Evolutionary conservation across 1,140 invertebrate species (phyloP).

Genomic region (Lasioglossum baleicum): DNA sequence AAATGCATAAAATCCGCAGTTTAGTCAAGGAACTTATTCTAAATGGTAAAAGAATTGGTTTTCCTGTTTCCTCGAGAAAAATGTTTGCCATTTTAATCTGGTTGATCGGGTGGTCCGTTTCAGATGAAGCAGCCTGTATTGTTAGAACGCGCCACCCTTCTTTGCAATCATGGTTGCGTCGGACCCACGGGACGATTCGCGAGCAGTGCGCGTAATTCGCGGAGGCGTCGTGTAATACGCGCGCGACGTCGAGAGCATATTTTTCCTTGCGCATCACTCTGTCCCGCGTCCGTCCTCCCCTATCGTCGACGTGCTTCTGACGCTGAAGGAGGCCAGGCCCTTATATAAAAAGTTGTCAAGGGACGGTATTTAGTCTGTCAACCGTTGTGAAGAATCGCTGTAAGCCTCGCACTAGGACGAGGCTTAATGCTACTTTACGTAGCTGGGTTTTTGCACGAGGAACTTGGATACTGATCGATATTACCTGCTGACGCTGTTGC

Average conservation of each 20-base stretch:
- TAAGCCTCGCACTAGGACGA: constrained; percentile 12
- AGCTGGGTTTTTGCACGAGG: not conserved
- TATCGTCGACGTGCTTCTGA: constrained; percentile 1
- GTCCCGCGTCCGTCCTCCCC: constrained; percentile 13
- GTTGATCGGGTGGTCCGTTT: no score
- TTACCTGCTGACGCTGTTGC: not conserved
- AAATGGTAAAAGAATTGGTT: no score
- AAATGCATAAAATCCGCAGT: no score
- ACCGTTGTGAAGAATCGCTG: constrained; percentile 60
- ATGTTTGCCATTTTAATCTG: no score
- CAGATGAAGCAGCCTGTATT: constrained; percentile 37
- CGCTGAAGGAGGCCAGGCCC: constrained; percentile 18
- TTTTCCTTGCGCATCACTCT: constrained; percentile 30
- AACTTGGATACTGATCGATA: constrained; percentile 22
- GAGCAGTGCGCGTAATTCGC: constrained; percentile 12
- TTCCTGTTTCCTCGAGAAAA: no score
- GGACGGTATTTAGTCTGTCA: constrained; percentile 65
- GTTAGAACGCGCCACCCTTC: constrained; percentile 42
- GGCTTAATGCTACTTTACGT: constrained; percentile 36
- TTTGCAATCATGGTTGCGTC: constrained; percentile 22
- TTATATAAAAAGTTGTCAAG: constrained; percentile 58
- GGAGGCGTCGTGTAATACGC: constrained; percentile 42
- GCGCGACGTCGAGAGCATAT: constrained; percentile 48
- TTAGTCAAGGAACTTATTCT: no score
- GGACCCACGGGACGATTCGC: constrained; percentile 36